Conservation (phyloP, 2,113 vertebrate species). For the Amia ocellicauda region DNA sequence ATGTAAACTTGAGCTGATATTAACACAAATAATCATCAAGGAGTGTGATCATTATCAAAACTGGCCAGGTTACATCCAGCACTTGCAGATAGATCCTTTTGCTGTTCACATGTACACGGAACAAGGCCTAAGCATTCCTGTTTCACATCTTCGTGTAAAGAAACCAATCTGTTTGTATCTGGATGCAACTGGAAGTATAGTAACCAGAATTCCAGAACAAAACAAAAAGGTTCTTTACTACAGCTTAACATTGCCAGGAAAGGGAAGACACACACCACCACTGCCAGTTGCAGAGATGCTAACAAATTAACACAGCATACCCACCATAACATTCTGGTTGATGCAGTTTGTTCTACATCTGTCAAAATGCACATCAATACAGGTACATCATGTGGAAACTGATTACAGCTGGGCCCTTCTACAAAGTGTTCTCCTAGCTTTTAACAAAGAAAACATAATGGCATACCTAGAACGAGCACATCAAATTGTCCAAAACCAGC, state of each 20-base stretch:
- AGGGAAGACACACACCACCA: conserved; percentile 12
- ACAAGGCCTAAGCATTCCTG: too few species aligned
- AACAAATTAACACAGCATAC: conserved; percentile 23
- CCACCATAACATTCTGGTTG: conserved; percentile 24
- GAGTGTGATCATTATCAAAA: too few species aligned
- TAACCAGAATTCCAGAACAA: too few species aligned
- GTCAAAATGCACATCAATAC: conserved; percentile 8
- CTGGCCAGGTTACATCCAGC: too few species aligned
- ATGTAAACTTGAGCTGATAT: too few species aligned
- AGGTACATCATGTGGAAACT: conserved; percentile 15
- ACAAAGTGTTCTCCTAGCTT: conserved; percentile 17
- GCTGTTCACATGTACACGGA: too few species aligned
- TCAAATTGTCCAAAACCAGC: conserved; percentile 8
- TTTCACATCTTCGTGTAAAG: too few species aligned
- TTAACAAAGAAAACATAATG: conserved; percentile 18
- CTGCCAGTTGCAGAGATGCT: conserved; percentile 28
- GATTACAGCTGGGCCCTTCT: conserved; percentile 25
- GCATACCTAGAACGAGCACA: conserved; percentile 20
- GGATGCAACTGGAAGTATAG: too few species aligned
- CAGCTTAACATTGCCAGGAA: conserved; percentile 15
- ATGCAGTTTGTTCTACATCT: conserved; percentile 21
- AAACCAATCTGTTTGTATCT: too few species aligned
- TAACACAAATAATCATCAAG: too few species aligned
- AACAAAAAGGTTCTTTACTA: too few species aligned
- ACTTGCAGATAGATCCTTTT: too few species aligned